A percentile compares a stretch with the other conserved stretches of the same genome.
These are phyloP conservation scores for Teleogryllus oceanicus DNA, from an alignment of 2,888 invertebrate species.

Conservation along the genomic window DNA sequence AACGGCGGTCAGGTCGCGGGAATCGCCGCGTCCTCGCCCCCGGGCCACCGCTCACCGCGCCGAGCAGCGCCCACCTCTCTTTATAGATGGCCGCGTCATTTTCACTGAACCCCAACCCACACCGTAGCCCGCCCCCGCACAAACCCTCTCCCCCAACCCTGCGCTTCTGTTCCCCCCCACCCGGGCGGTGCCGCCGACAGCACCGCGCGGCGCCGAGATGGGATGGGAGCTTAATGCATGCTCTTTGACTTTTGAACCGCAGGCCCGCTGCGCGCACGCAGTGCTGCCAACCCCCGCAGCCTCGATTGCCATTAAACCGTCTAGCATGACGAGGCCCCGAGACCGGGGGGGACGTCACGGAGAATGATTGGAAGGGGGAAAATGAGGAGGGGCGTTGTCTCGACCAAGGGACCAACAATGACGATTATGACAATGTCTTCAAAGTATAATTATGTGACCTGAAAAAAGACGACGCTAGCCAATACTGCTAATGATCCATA, in stretches of 20 bases:
- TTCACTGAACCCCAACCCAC: background rate
- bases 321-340: background rate
- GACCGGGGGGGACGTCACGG: background rate
- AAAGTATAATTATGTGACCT: background rate
- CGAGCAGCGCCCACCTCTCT: background rate
- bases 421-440: background rate
- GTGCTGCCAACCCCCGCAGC: background rate
- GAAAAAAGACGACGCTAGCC: background rate
- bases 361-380: background rate
- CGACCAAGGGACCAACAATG: background rate
- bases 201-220: background rate
- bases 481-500: background rate
- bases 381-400: background rate
- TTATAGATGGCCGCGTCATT: background rate
- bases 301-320: slow-evolving; percentile 9
- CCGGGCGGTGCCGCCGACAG: background rate
- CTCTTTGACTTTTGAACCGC: slow-evolving; percentile 18
- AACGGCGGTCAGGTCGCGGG: no score
- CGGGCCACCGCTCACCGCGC: no score
- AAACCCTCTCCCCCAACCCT: background rate
- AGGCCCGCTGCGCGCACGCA: slow-evolving; percentile 3
- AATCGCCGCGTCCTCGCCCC: no score
- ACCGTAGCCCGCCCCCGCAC: background rate
- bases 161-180: background rate
- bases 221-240: slow-evolving; percentile 18